A percentile compares a stretch with the other conserved stretches of the same genome.
phyloP scores from a whole-genome alignment of 2,797 vertebrate species.

The Mallotus villosus region DNA sequence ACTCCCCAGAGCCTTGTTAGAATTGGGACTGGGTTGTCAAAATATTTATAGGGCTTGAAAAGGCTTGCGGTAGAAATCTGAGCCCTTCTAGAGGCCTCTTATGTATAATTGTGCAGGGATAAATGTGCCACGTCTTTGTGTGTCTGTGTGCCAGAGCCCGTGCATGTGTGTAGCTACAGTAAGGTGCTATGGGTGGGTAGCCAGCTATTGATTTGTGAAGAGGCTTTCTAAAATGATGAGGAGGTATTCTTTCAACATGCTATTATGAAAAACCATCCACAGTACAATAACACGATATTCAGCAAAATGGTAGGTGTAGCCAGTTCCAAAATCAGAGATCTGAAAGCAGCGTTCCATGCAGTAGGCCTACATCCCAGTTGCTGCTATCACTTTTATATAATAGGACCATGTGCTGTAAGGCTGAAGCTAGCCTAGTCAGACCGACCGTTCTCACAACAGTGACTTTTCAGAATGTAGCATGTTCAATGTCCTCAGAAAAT shows the following conservation, averaged over 20 bases:
- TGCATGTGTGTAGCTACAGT: conserved; percentile 30
- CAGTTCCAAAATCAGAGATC: neutral
- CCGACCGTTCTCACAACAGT: neutral
- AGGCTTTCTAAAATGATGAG: conserved; percentile 62
- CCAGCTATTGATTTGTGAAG: conserved; percentile 74
- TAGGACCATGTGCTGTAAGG: neutral
- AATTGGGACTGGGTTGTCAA: conserved; percentile 51
- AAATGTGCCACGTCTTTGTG: conserved; percentile 16
- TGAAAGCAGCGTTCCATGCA: neutral
- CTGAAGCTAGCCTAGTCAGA: neutral
- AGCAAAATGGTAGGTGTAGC: neutral
- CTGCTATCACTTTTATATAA: too few relatives aligned
- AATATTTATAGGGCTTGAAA: conserved; percentile 59
- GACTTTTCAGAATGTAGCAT: neutral
- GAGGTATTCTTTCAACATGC: conserved; percentile 64
- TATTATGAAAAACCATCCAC: conserved; percentile 64
- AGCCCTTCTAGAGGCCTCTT: conserved; percentile 37
- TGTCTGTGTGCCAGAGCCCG: conserved; percentile 33
- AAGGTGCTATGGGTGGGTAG: conserved; percentile 61
- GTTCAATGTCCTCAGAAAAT: too few relatives aligned
- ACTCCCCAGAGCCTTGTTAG: conserved; percentile 53
- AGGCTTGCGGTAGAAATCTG: conserved; percentile 42
- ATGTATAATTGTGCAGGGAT: conserved; percentile 20
- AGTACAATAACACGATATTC: conserved; percentile 1
- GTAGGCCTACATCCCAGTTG: neutral